Evolutionary conservation across 2,888 invertebrate species (phyloP).

Genomic region (Augochlorella aurata): DNA sequence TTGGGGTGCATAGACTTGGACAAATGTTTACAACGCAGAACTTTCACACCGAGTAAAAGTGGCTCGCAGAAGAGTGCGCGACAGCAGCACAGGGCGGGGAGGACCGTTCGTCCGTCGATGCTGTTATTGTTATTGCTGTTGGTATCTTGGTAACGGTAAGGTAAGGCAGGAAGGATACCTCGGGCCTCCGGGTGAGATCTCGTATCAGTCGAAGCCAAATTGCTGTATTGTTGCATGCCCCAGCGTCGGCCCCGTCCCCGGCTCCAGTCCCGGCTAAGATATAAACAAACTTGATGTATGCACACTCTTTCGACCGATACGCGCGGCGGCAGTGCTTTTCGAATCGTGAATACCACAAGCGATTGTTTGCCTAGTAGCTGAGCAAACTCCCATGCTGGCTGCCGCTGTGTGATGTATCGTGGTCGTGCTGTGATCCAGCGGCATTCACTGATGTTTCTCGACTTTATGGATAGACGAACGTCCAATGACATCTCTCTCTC

Average conservation of each 20-base stretch:
- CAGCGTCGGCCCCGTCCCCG: constrained; percentile 11
- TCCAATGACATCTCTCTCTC: constrained; percentile 16
- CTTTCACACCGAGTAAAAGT: constrained; percentile 19
- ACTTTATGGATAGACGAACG: constrained; percentile 21
- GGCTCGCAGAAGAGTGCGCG: constrained; percentile 27
- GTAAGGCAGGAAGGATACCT: constrained; percentile 35
- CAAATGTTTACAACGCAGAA: not conserved
- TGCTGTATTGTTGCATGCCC: constrained; percentile 72
- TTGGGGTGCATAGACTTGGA: not conserved
- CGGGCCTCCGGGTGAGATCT: constrained; percentile 62
- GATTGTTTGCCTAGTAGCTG: constrained; percentile 64
- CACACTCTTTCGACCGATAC: constrained; percentile 51
- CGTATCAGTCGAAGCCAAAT: constrained; percentile 71
- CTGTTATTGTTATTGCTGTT: no score
- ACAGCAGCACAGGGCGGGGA: constrained; percentile 8
- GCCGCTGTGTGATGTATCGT: constrained; percentile 62
- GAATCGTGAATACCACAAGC: constrained; percentile 49
- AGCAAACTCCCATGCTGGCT: constrained; percentile 52
- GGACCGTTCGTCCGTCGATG: constrained; percentile 32
- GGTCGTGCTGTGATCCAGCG: constrained; percentile 63
- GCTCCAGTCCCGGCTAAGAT: constrained; percentile 39
- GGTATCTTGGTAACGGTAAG: constrained; percentile 51
- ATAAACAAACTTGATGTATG: constrained; percentile 71
- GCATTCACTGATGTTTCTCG: constrained; percentile 55
- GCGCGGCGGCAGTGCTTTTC: constrained; percentile 31